Conservation (phyloP, 2,797 vertebrate species). For the Gila robusta region DNA sequence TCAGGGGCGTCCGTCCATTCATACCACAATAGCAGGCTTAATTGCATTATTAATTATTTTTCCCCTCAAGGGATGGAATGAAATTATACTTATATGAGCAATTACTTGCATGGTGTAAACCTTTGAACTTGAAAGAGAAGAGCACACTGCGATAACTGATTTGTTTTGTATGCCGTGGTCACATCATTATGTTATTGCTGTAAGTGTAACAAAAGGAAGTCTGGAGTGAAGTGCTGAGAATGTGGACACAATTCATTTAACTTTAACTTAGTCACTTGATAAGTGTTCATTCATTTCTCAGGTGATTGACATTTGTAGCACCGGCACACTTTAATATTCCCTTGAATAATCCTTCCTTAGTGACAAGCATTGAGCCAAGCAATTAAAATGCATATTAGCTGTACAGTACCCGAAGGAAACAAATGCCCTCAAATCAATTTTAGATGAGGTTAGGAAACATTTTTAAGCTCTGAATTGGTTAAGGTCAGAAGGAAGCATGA, state of each 20-base stretch:
- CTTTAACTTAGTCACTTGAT: conserved; percentile 14
- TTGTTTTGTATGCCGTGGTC: conserved; percentile 30
- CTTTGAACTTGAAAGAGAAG: conserved; percentile 36
- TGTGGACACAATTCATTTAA: not conserved
- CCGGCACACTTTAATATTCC: conserved; percentile 13
- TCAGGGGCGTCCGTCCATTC: conserved; percentile 39
- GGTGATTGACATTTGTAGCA: conserved; percentile 36
- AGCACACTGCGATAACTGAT: conserved; percentile 22
- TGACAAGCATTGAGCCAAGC: conserved; percentile 41
- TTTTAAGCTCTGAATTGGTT: conserved; percentile 34
- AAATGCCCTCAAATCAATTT: conserved; percentile 33
- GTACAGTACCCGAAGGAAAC: conserved; percentile 39
- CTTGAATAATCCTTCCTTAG: conserved; percentile 22
- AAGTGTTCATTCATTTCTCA: not conserved
- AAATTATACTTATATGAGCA: conserved; percentile 47
- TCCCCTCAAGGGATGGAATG: conserved; percentile 39
- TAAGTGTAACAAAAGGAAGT: not conserved
- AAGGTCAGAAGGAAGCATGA: conserved; percentile 11
- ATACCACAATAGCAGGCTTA: conserved; percentile 56
- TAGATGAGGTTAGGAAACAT: conserved; percentile 22
- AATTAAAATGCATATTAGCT: conserved; percentile 54
- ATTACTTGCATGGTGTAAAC: conserved; percentile 35
- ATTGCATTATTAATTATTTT: conserved; percentile 65
- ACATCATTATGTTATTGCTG: not conserved
- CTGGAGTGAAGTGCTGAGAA: not conserved